These are phyloP conservation scores for Diplogasteroides magnus DNA, from an alignment of 1,140 invertebrate species.

Conservation along the genomic window DNA sequence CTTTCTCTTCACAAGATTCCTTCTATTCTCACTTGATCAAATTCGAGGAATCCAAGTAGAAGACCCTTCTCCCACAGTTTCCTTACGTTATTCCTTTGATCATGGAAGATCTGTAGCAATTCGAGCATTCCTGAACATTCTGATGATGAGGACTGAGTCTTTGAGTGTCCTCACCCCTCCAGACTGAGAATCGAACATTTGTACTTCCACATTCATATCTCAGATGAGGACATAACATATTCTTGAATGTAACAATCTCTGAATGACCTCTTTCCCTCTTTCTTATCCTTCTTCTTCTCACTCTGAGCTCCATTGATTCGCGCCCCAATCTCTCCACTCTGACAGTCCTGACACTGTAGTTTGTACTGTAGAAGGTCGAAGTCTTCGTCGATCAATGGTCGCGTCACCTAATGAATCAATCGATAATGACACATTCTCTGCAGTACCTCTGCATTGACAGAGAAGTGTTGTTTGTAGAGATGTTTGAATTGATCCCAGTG, in stretches of 20 bases:
- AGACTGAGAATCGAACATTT: constrained; percentile 52
- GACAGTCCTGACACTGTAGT: constrained; percentile 50
- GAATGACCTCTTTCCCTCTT: constrained; percentile 1
- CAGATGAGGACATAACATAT: constrained; percentile 51
- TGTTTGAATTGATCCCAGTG: constrained; percentile 52
- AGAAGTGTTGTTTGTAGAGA: constrained; percentile 50
- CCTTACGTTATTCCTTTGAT: constrained; percentile 41
- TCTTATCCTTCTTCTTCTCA: constrained; percentile 3
- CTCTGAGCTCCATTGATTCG: constrained; percentile 28
- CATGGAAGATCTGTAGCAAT: constrained; percentile 51
- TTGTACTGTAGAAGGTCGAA: constrained; percentile 47
- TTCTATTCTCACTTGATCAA: constrained; percentile 32
- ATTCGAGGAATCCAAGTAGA: constrained; percentile 50
- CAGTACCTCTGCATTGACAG: constrained; percentile 51
- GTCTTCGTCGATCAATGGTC: constrained; percentile 43
- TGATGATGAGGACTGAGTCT: background rate
- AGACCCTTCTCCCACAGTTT: constrained; percentile 53
- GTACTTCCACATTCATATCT: constrained; percentile 53
- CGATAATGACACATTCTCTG: background rate
- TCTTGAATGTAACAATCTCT: constrained; percentile 50
- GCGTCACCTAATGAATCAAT: constrained; percentile 3
- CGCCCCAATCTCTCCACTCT: constrained; percentile 20
- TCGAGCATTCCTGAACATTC: constrained; percentile 52
- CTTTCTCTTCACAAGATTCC: background rate
- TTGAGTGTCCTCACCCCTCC: background rate